Base-by-base conservation (phyloP, 1,140 invertebrate genomes). In the Drosophila azteca region DNA sequence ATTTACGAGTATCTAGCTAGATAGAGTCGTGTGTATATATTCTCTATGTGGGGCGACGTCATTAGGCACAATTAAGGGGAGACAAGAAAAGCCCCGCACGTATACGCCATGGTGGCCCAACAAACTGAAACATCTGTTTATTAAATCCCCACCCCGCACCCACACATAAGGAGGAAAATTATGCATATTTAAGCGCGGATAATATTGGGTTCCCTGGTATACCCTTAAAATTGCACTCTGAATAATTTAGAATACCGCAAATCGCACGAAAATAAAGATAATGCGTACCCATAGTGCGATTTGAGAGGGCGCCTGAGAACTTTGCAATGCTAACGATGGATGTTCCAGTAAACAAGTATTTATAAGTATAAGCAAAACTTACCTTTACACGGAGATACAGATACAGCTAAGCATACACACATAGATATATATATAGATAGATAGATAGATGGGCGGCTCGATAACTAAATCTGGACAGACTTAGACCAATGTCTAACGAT, bases 341-440 rank as follows among this genome's bases (percentile, higher is more conserved):
- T 20, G 15, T n/a, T 53, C 15, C 4, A 53, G 35, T 53, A 3
- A 6, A 15, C 41, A 35, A 41, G 4, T 39, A 48, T 17, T 17
- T 2, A 43, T 2, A 15, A 43, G 24, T 60, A 35, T 26, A 46
- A 20, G 1, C 8, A 13, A 3, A 26, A 87, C 82, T 87, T 76
- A 87, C 82, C 82, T 88, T 76, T 61, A 84, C 67, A 65, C 63
- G 60, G 63, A 85, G 77, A 80, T 59, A 80, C 45, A 73, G 50
- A 74, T 44, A 63, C 43, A 43, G 48, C 53, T 58, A 79, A 45
- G 60, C 44, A 68, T 54, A 67, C 59, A 68, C 54, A 39, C 50
- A 53, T 53, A 20, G 17, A 75, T 43, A 31, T 52, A 66, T 64
- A 61, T 54, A 55, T 70, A 60, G 46, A 52, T 61, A 65, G 51